Evolutionary conservation across 2,797 vertebrate species (phyloP).

Genomic region (Sebastolobus altivelis): DNA sequence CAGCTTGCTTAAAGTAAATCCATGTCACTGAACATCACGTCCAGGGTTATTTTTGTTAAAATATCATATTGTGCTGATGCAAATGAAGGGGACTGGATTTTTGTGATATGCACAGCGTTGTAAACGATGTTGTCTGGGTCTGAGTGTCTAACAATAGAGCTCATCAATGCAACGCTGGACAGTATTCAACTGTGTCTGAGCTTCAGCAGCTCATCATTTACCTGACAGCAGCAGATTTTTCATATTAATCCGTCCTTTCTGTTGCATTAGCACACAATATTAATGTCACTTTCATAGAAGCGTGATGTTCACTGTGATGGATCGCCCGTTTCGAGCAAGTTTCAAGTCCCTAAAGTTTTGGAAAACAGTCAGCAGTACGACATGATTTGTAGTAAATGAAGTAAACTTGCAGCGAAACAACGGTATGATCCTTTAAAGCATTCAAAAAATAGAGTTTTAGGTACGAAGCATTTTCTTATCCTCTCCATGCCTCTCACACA

Average conservation of each 20-base stretch:
- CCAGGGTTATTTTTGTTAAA: background rate
- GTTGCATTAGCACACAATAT: background rate
- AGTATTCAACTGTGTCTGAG: background rate
- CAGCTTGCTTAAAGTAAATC: background rate
- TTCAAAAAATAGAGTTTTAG: background rate
- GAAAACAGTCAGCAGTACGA: background rate
- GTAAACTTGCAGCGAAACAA: slow-evolving; percentile 5
- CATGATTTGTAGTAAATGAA: background rate
- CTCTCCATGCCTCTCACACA: slow-evolving; percentile 1
- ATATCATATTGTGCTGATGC: background rate
- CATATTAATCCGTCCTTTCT: background rate
- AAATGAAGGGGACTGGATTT: slow-evolving; percentile 3
- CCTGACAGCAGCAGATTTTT: background rate
- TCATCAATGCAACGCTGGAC: background rate
- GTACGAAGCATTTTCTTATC: background rate
- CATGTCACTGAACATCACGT: slow-evolving; percentile 12
- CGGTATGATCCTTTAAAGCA: slow-evolving; percentile 9
- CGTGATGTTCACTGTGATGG: background rate
- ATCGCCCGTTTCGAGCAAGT: background rate
- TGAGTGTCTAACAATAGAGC: background rate
- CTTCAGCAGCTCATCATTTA: background rate
- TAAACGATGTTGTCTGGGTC: background rate
- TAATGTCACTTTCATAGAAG: background rate
- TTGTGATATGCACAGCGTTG: background rate
- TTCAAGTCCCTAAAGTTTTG: background rate